Conservation (phyloP, 35 echinoderm and acorn worm species). For the Eucidaris tribuloides region DNA sequence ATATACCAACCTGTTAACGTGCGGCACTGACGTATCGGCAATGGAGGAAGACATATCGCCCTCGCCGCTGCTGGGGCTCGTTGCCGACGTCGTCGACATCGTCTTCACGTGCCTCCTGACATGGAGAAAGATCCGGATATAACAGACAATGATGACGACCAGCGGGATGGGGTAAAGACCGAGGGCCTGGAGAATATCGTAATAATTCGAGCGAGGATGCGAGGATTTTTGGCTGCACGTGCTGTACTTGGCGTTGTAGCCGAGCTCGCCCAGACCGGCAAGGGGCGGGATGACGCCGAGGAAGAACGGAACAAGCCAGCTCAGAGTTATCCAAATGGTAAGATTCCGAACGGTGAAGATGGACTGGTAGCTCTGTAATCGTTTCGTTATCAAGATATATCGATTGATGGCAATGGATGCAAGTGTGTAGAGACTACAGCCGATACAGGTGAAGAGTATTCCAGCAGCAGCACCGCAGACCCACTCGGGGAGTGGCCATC, state of each 20-base stretch:
- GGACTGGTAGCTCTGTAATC: constrained; percentile 32
- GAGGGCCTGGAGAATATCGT: constrained; percentile 33
- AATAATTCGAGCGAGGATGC: constrained; percentile 25
- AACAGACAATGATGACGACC: constrained; percentile 45
- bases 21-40: background rate
- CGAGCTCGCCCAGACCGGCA: constrained; percentile 41
- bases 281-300: constrained; percentile 35
- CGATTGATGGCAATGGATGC: constrained; percentile 79
- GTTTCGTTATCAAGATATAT: constrained; percentile 53
- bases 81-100: constrained; percentile 27
- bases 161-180: constrained; percentile 54
- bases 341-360: constrained; percentile 53
- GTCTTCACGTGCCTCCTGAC: constrained; percentile 28
- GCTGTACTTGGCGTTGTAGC: constrained; percentile 64
- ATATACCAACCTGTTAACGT: constrained; percentile 5
- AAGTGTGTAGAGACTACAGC: constrained; percentile 59
- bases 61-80: background rate
- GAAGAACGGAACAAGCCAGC: constrained; percentile 49
- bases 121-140: constrained; percentile 33
- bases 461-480: constrained; percentile 46
- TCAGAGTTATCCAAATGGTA: constrained; percentile 49
- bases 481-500: constrained; percentile 52
- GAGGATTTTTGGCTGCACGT: constrained; percentile 53
- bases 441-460: constrained; percentile 60
- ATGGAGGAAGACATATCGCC: background rate